These are phyloP conservation scores for Acanthurus tractus DNA, from an alignment of 2,797 vertebrate species.

Conservation along the genomic window DNA sequence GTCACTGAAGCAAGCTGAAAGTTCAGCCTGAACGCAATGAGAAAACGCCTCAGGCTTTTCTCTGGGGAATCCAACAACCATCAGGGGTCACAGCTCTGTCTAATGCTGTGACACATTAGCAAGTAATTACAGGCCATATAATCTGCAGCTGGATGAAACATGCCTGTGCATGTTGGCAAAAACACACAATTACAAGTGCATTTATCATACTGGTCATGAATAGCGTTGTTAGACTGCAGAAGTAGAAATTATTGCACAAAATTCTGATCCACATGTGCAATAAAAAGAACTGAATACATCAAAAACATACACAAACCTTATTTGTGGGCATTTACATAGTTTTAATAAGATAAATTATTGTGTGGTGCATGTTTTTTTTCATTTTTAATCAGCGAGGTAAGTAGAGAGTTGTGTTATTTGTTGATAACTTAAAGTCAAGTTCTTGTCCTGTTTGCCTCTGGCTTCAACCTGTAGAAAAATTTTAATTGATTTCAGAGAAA, in stretches of 20 bases:
- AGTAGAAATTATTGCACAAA: neutral
- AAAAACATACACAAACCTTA: constrained; percentile 6
- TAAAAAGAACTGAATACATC: neutral
- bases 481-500: neutral
- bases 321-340: neutral
- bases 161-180: constrained; percentile 49
- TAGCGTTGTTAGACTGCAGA: neutral
- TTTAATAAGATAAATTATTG: neutral
- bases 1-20: constrained; percentile 44
- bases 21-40: constrained; percentile 48
- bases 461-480: constrained; percentile 9
- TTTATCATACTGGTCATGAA: constrained; percentile 22
- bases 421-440: constrained; percentile 38
- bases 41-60: constrained; percentile 52
- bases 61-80: constrained; percentile 52
- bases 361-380: constrained; percentile 4
- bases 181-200: constrained; percentile 35
- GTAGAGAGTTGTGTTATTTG: constrained; percentile 34
- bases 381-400: constrained; percentile 16
- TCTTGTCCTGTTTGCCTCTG: constrained; percentile 28
- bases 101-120: constrained; percentile 73
- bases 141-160: constrained; percentile 56
- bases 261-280: neutral
- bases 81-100: constrained; percentile 64
- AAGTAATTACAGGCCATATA: constrained; percentile 72